A percentile compares a stretch with the other conserved stretches of the same genome.
Conservation (phyloP, 1,140 invertebrate species). For the Centruroides sculpturatus region DNA sequence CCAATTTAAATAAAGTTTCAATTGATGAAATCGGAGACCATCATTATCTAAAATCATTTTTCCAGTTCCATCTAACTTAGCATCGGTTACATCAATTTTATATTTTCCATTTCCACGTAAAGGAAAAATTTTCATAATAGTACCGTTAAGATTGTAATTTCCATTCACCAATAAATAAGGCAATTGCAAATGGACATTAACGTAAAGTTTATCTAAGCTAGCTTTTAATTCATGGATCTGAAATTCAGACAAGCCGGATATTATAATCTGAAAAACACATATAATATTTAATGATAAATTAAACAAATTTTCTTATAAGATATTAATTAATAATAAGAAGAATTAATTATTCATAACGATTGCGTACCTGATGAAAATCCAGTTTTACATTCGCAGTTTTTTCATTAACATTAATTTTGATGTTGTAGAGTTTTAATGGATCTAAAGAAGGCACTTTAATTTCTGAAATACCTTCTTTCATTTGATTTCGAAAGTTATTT, state of each 20-base stretch:
- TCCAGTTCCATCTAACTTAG: constrained; percentile 4
- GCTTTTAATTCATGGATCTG: constrained; percentile 3
- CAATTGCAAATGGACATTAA: constrained; percentile 2
- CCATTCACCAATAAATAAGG: background rate
- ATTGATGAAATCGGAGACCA: constrained; percentile 1
- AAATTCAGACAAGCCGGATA: constrained; percentile 6
- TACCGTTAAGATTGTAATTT: constrained; percentile 5
- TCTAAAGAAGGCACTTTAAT: constrained; percentile 10
- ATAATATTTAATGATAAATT: background rate
- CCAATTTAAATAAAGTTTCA: constrained; percentile 10
- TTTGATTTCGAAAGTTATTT: constrained; percentile 11
- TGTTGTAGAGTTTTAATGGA: constrained; percentile 2
- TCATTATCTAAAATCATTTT: background rate
- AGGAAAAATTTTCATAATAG: constrained; percentile 11
- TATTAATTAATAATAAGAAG: background rate
- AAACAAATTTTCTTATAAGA: background rate
- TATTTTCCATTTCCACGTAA: constrained; percentile 8
- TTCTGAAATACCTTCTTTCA: constrained; percentile 9
- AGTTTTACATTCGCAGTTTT: constrained; percentile 8
- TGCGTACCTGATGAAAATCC: constrained; percentile 2
- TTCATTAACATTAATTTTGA: constrained; percentile 7
- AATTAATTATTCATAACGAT: background rate
- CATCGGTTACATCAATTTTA: constrained; percentile 7
- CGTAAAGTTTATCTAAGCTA: constrained; percentile 5
- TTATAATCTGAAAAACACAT: constrained; percentile 6